Base-by-base conservation (phyloP, 2,113 vertebrate genomes). In the Strix aluco region DNA sequence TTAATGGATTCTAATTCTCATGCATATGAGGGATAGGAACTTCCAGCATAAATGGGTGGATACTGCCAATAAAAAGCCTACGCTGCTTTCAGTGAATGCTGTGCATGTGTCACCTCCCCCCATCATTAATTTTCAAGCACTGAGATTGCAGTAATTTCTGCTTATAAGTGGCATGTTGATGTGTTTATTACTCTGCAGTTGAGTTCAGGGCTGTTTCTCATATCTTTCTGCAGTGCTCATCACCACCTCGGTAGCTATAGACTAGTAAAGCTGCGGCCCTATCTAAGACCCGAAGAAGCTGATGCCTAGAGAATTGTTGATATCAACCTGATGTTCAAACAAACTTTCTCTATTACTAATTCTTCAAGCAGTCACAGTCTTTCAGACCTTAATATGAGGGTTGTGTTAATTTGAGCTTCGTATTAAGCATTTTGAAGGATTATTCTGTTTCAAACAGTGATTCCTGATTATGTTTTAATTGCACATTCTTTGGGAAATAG, bases 1-100 rank as follows among this genome's bases (percentile, higher is more conserved):
- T 89, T 93, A 89, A 72, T 75, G 47, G 44, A 78, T 79, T 94
- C 52, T 90, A 92, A 94, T 98, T 97, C 65, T 86, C 49, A 92
- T 91, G 79, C 21, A 38, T 29, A 61, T 57, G 79, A 92, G 81
- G 82, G 75, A 83, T 49, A 44, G 62, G 32, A 90, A 88, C 58
- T 95, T 88, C 89, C 55, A 81, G 46, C 15, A 80, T 71, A 86
- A 88, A 49, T 84, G 82, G 38, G 18, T 74, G 65, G 82, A 84
- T 87, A 63, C 29, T 74, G 69, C 34, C 78, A 95, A 59, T 94
- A 96, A 93, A 93, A 94, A 79, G 42, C 70, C 47, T 82, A 10
- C 30, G 6, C 22, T 40, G 32, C 27, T 82, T 61, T 93, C 75
- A 81, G 32, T 54, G 62, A 77, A 83, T 75, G 30, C 79, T 88